Evolutionary conservation across 2,888 invertebrate genomes (phyloP), one percentile per base, ranked within the genome.

Genomic region (Brenthis hecate): DNA sequence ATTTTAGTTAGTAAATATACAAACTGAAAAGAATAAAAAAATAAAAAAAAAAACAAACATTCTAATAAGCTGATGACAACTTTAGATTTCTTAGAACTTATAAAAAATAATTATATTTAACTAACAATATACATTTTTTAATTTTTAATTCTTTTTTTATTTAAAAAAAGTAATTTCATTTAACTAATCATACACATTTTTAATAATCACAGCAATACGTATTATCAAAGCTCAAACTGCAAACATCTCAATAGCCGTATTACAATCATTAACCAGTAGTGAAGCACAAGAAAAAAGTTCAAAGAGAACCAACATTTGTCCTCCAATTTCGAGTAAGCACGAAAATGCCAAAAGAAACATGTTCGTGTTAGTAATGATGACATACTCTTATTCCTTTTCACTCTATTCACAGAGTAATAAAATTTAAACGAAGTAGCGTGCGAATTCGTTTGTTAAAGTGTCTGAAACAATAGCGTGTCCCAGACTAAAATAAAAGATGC

Each of bases 391-490:
- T 61, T 62, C 56, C 48, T 61, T 62, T 62, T 51, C 43, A 66
- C n/a, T 51, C 56, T 23, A 43, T 62, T 62, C 50, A 28, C 56
- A 32, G 51, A 61, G 53, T 60, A 51, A 61, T 67, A 67, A 61
- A 67, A 62, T 62, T 60, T 19, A 62, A 56, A 56, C 23, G 23
- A 62, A 43, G 51, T 51, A 61, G 53, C 58, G 61, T 62, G 47
- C 47, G 51, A 62, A 69, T 65, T 65, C 54, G 65, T 69, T 62
- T 69, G 56, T 53, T 66, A 65, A 62, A 65, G 56, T 48, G 47
- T 62, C 23, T 47, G 56, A 65, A 66, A 69, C 60, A 65, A 69
- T 48, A 51, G 56, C 36, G 36, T 19, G 51, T 14, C 13, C 13
- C 56, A 65, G 56, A 54, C 32, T 32, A 14, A 65, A 66, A 69